phyloP scores from a whole-genome alignment of 1,140 invertebrate species.

The Drosophila dunni region DNA sequence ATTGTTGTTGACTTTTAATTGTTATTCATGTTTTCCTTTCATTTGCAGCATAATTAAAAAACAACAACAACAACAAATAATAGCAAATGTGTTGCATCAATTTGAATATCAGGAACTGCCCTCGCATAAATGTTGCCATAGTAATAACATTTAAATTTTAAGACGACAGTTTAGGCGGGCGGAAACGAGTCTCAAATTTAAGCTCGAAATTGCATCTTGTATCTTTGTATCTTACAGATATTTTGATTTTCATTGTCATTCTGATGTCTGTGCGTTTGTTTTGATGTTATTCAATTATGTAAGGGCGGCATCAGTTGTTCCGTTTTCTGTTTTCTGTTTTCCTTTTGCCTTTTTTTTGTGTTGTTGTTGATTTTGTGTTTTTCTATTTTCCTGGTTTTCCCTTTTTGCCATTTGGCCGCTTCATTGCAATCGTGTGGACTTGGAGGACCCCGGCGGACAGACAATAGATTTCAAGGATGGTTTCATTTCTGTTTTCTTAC shows the following conservation, averaged over 20 bases:
- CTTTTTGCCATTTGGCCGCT: constrained; percentile 36
- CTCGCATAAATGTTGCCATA: not conserved
- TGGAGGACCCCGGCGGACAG: constrained; percentile 42
- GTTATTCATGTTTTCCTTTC: constrained; percentile 72
- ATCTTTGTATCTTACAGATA: constrained; percentile 49
- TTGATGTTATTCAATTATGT: constrained; percentile 78
- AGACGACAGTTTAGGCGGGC: constrained; percentile 10
- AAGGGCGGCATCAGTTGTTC: constrained; percentile 55
- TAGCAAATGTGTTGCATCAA: constrained; percentile 5
- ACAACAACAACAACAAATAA: constrained; percentile 1
- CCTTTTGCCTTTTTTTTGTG: not conserved
- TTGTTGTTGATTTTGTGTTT: constrained; percentile 10
- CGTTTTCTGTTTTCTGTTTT: constrained; percentile 40
- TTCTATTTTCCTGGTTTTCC: constrained; percentile 24
- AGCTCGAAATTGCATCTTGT: constrained; percentile 35
- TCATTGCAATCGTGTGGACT: constrained; percentile 65
- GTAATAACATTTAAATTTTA: constrained; percentile 41
- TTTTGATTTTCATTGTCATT: constrained; percentile 71
- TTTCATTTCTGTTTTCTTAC: constrained; percentile 64
- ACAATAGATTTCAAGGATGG: constrained; percentile 80
- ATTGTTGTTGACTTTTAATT: constrained; percentile 69
- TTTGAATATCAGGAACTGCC: not conserved
- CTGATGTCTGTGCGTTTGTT: constrained; percentile 43
- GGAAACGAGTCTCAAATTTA: constrained; percentile 11
- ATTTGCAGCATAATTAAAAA: constrained; percentile 50